Evolutionary conservation across 2,888 invertebrate genomes (phyloP).

Genomic region (Oscheius sp.): DNA sequence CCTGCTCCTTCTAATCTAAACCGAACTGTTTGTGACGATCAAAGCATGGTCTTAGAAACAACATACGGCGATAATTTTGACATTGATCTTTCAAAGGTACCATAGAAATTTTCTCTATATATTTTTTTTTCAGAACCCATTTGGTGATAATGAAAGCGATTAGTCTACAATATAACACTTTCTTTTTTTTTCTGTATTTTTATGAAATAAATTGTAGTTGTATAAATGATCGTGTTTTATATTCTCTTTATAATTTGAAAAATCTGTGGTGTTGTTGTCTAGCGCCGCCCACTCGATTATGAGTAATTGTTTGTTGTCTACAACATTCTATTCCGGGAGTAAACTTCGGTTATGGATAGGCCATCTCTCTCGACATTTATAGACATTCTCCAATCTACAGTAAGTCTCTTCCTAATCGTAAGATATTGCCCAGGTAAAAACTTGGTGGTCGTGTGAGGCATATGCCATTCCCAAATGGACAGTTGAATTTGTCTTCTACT

Average conservation of each 20-base stretch:
- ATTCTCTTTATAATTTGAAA: too few species aligned
- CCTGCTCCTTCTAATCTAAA: not conserved
- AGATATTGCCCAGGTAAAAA: not conserved
- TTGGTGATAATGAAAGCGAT: not conserved
- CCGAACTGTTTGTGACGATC: not conserved
- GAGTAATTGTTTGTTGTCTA: too few species aligned
- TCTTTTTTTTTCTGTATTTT: too few species aligned
- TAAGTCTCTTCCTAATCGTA: not conserved
- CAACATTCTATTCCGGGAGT: too few species aligned
- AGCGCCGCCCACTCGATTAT: too few species aligned
- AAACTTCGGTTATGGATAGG: not conserved
- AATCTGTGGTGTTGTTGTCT: too few species aligned
- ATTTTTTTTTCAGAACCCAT: not conserved
- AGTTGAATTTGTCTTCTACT: conserved; percentile 11
- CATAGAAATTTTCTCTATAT: not conserved
- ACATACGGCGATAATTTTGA: not conserved
- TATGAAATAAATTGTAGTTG: too few species aligned
- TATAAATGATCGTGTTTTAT: too few species aligned
- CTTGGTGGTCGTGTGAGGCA: not conserved
- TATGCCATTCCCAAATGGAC: not conserved
- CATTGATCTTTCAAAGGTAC: not conserved
- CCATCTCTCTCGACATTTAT: not conserved
- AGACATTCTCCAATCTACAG: not conserved
- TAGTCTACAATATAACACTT: not conserved
- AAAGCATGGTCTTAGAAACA: conserved; percentile 1